Evolutionary conservation across 2,888 invertebrate genomes (phyloP).

Genomic region (Orthosia incerta): DNA sequence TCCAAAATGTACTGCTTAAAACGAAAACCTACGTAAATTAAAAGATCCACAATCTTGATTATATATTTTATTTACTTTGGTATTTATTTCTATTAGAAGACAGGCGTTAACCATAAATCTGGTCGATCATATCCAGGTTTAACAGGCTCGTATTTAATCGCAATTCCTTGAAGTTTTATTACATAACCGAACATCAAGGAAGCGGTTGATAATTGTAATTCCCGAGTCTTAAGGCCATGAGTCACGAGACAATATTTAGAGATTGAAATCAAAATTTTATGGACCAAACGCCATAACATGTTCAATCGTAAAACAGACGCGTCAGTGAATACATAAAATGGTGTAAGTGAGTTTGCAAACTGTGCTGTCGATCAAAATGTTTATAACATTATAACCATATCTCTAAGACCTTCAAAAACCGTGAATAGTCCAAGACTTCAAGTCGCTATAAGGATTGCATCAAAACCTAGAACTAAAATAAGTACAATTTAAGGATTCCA

Average conservation of each 20-base stretch:
- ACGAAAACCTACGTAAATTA: conserved; percentile 3
- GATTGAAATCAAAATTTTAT: conserved; percentile 80
- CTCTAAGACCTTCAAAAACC: conserved; percentile 3
- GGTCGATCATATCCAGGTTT: conserved; percentile 6
- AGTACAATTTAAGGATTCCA: background rate
- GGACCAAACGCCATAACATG: conserved; percentile 75
- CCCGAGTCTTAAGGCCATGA: conserved; percentile 62
- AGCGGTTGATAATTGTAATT: conserved; percentile 56
- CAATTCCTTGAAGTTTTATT: conserved; percentile 44
- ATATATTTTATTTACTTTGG: conserved; percentile 8
- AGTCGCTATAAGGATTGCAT: too few relatives aligned
- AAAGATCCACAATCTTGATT: background rate
- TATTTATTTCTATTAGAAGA: conserved; percentile 15
- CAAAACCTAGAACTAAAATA: background rate
- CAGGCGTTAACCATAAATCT: conserved; percentile 5
- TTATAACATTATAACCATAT: conserved; percentile 9
- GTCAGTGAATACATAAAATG: conserved; percentile 77
- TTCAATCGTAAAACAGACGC: conserved; percentile 74
- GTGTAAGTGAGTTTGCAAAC: conserved; percentile 41
- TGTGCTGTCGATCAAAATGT: conserved; percentile 33
- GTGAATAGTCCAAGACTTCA: background rate
- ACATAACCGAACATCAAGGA: conserved; percentile 50
- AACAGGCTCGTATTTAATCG: conserved; percentile 3
- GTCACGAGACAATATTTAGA: conserved; percentile 69
- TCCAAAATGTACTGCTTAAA: conserved; percentile 1